Percentiles rank a stretch among this genome's conserved stretches.
Evolutionary conservation across 2,797 vertebrate genomes (phyloP).

Genomic region (Gastrophryne carolinensis): DNA sequence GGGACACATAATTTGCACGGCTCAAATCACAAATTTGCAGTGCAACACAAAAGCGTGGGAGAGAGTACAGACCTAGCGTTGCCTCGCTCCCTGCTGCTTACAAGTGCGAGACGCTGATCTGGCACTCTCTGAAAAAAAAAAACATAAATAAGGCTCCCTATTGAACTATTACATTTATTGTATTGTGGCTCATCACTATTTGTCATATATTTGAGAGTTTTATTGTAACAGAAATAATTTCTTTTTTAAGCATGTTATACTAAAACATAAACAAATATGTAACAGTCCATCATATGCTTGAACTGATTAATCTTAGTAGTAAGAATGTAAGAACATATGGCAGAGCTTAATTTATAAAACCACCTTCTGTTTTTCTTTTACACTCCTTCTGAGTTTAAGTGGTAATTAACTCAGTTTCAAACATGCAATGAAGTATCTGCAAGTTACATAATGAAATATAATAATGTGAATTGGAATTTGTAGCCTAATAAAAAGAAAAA

Average conservation of each 20-base stretch:
- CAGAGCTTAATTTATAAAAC: conserved; percentile 48
- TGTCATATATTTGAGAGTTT: not conserved
- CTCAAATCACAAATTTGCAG: too few relatives aligned
- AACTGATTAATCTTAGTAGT: conserved; percentile 40
- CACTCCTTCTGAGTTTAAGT: conserved; percentile 32
- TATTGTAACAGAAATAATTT: not conserved
- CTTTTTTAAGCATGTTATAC: conserved; percentile 4
- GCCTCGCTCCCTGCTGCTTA: too few relatives aligned
- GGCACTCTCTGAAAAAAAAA: too few relatives aligned
- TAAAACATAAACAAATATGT: conserved; percentile 30
- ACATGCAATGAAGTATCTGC: conserved; percentile 40
- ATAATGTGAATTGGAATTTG: conserved; percentile 35
- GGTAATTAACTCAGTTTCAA: conserved; percentile 41
- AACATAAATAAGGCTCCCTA: too few relatives aligned
- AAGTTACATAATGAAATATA: conserved; percentile 41
- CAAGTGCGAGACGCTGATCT: too few relatives aligned
- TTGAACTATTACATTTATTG: too few relatives aligned
- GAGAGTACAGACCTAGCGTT: too few relatives aligned
- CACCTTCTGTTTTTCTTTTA: conserved; percentile 46
- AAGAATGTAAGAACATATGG: conserved; percentile 48
- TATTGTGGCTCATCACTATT: too few relatives aligned
- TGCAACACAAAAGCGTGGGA: too few relatives aligned
- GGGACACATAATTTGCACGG: too few relatives aligned
- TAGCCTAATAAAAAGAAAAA: not conserved
- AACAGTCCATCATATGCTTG: conserved; percentile 31